Base-by-base conservation (phyloP, 92 coral and sea anemone species). In the Plumapathes pennacea region DNA sequence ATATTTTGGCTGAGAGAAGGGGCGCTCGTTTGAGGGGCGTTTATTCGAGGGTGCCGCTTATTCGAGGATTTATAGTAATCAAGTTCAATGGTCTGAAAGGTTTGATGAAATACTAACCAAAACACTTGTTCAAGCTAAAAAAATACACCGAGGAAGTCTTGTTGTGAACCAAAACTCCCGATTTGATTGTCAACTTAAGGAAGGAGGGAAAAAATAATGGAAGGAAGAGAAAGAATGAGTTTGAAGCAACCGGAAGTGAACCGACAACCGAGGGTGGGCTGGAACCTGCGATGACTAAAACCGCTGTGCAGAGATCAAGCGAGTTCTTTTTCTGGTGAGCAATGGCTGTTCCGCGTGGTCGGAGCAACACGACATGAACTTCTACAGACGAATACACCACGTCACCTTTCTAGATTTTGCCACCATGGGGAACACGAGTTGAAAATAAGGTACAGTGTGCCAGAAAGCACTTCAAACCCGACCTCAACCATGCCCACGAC, bases 311-410 rank as follows among this genome's bases (percentile, higher is more conserved):
- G 2, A 4, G 57, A 5, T 39, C n/a, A n/a, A n/a, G n/a, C n/a
- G n/a, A n/a, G n/a, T n/a, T n/a, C 38, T 46, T 46, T 64, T 74
- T 77, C 46, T 69, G 63, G 62, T 42, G 38, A 71, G 85, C 67
- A 77, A 87, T 87, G 96, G 96, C 78, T 58, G 64, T 67, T 68
- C 96, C 90, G 76, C 96, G 96, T 87, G 96, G 90, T 72, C 59
- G 46, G 13, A 23, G n/a, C n/a, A n/a, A n/a, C n/a, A n/a, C n/a
- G n/a, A n/a, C n/a, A n/a, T n/a, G n/a, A n/a, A n/a, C 8, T 49
- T 49, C 56, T 29, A 49, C 21, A 10, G 17, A 12, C 30, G 5
- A 6, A 49, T 49, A 29, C 4, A 21, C 32, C 19, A 7, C 18
- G 6, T 10, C 9, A 49, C 4, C 21, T 24, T 49, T 21, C 6